Base-by-base conservation (phyloP, 53 echinoderm and acorn worm genomes). In the Actinopyga echinites region DNA sequence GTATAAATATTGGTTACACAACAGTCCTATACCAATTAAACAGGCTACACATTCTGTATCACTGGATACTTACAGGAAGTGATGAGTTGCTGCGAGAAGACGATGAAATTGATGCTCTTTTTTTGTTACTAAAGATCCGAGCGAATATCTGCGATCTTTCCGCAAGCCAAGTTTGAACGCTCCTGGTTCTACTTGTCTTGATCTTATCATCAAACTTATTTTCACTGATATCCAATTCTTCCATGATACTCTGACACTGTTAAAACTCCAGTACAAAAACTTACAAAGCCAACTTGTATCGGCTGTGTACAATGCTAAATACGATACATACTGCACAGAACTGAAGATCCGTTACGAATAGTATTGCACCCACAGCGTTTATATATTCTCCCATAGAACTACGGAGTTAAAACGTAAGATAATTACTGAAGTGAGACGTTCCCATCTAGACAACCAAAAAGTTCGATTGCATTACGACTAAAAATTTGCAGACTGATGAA, bases 71-170 rank as follows among this genome's bases (percentile, higher is more conserved):
- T 42, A 71, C 71, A 71, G 71, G 40, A 71, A 42, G 42, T 7
- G 71, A 42, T 40, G 40, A 40, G 26, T 28, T 40, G 21, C 24
- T 40, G 2, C 12, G 29, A 71, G 71, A 34, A 4, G 65, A 44
- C 9, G 66, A 66, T 26, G 71, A 11, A 10, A 25, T 11, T 2
- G 31, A 40, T 21, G 28, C 31, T 8, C 19, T 34, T 8, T 40
- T 33, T 11, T 71, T 71, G 25, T 25, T n/a, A 42, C 20, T 23
- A 26, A 71, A 38, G 21, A 71, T 40, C 26, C 71, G 38, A 44
- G 71, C 71, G 17, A 71, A 71, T 23, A 71, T 37, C 40, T 44
- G 40, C 38, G 40, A 71, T 44, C 71, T 71, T 44, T 40, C 38
- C 1, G 23, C n/a, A 20, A 71, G 42, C 42, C 40, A 71, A 6